Evolutionary conservation across 2,113 vertebrate genomes (phyloP).

Genomic region (Thryonomys swinderianus): DNA sequence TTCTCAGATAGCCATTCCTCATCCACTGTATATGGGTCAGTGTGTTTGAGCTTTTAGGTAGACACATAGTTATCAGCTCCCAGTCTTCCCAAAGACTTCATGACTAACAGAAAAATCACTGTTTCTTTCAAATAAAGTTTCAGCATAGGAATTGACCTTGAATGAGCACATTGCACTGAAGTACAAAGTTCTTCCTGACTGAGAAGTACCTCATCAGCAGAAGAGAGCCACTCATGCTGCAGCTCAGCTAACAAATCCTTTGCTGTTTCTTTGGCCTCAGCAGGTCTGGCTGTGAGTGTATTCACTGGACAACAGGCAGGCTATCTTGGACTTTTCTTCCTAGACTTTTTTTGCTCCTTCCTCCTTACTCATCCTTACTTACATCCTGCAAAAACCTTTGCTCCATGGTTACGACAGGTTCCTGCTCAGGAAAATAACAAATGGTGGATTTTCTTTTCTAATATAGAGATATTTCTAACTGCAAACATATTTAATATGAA

Average conservation of each 20-base stretch:
- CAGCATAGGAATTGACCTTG: slow-evolving; percentile 11
- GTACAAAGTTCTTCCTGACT: slow-evolving; percentile 65
- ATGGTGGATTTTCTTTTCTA: not conserved
- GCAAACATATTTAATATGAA: not conserved
- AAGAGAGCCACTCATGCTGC: not conserved
- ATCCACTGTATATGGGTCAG: not conserved
- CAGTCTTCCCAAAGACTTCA: not conserved
- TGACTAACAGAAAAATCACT: slow-evolving; percentile 23
- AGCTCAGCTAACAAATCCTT: not conserved
- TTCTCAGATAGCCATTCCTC: not conserved
- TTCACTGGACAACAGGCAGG: slow-evolving; percentile 18
- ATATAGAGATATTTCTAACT: not conserved
- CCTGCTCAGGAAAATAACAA: not conserved
- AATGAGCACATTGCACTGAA: slow-evolving; percentile 66
- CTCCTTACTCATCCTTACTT: not conserved
- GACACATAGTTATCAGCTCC: not conserved
- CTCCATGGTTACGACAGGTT: not conserved
- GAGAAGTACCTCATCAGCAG: slow-evolving; percentile 69
- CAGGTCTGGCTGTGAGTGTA: not conserved
- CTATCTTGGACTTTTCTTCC: slow-evolving; percentile 46
- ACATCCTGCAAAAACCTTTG: not conserved
- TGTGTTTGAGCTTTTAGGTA: not conserved
- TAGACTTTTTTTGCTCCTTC: not conserved
- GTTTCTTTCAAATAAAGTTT: slow-evolving; percentile 57
- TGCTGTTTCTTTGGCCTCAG: not conserved